A percentile compares a stretch with the other conserved stretches of the same genome.
Conservation (phyloP, 2,888 invertebrate species). For the Holacanthella duospinosa region DNA sequence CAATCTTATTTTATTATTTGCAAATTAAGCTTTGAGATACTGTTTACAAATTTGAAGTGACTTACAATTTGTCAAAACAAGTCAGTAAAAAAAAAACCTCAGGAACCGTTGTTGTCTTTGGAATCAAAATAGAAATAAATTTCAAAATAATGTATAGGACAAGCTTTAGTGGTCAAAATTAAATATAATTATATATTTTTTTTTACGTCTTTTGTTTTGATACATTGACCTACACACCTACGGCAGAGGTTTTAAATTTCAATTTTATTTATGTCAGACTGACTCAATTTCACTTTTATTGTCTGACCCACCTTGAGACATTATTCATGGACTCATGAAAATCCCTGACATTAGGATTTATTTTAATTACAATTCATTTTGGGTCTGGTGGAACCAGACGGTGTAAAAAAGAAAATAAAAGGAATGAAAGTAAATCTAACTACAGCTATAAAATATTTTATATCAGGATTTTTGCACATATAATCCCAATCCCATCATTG, state of each 20-base stretch:
- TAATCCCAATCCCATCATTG: background rate
- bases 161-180: too few relatives aligned
- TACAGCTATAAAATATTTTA: background rate
- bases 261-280: background rate
- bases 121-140: background rate
- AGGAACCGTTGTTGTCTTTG: background rate
- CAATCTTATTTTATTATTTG: too few relatives aligned
- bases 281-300: background rate
- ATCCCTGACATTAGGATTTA: background rate
- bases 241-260: background rate
- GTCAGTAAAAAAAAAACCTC: background rate
- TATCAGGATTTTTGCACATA: slow-evolving; percentile 1
- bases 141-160: too few relatives aligned
- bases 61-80: background rate
- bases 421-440: background rate
- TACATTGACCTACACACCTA: background rate
- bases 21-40: too few relatives aligned
- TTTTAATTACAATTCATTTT: background rate
- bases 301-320: slow-evolving; percentile 2
- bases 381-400: background rate
- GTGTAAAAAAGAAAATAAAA: background rate
- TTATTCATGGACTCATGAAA: background rate
- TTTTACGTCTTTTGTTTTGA: background rate
- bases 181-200: too few relatives aligned
- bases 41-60: background rate